Conservation (phyloP, 2,797 vertebrate genomes). For the Mionectes olivaceus region DNA sequence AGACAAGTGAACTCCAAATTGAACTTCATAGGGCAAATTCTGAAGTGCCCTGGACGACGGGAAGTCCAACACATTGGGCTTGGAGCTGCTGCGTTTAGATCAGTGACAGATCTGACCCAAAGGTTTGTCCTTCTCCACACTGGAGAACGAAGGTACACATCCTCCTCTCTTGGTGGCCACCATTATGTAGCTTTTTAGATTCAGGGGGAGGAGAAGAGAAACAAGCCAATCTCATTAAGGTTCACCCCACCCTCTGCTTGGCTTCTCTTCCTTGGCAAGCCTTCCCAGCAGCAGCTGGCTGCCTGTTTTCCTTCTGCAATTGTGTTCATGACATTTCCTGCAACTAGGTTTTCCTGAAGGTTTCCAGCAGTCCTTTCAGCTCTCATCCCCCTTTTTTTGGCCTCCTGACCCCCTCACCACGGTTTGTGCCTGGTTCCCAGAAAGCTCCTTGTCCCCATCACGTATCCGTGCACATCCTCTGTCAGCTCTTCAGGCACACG, state of each 20-base stretch:
- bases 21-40: not conserved
- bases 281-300: constrained; percentile 43
- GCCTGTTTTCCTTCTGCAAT: not conserved
- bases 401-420: not conserved
- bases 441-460: not conserved
- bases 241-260: constrained; percentile 43
- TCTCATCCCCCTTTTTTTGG: not conserved
- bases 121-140: not conserved
- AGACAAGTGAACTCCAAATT: not conserved
- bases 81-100: not conserved
- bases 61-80: accelerated
- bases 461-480: accelerated
- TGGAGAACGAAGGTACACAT: not conserved
- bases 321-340: constrained; percentile 32
- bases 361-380: not conserved
- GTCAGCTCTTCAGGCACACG: not conserved
- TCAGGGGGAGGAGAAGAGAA: not conserved
- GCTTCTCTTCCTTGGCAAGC: constrained; percentile 7
- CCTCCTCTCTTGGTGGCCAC: not conserved
- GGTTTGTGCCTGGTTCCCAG: not conserved
- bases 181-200: not conserved
- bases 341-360: not conserved
- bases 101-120: not conserved
- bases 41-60: not conserved
- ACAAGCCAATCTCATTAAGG: not conserved